Base-by-base conservation (phyloP, 2,888 invertebrate genomes). In the Petrophora chlorosata region DNA sequence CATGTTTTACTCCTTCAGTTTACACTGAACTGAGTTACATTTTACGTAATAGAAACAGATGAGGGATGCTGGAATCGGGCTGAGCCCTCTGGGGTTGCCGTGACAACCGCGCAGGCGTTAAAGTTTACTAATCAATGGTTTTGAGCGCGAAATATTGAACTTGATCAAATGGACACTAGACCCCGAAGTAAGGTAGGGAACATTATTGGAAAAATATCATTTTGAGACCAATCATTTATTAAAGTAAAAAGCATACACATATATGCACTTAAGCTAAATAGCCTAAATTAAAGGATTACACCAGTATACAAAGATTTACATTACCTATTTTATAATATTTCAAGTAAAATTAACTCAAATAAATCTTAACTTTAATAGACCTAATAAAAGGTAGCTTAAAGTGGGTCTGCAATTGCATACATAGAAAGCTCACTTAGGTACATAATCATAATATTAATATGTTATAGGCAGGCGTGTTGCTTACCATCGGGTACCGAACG, bases 71-170 rank as follows among this genome's bases (percentile, higher is more conserved):
- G 51, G 52, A 46, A 44, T 51, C 62, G 76, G 76, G 78, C 32
- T 34, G 32, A 30, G 26, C 64, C 60, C 61, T 82, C 85, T 72
- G 67, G 15, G 28, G 78, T 77, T 72, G 60, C 62, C 66, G 66
- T 69, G 70, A 70, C 45, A 58, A 82, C 73, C 58, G 79, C 89
- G 87, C 89, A 87, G 62, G 76, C 88, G 89, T 52, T 12, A 56
- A 51, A 14, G 39, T 57, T 48, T 48, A 28, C 5, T 10, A 55
- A 56, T 56, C 56, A 53, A 58, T 60, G 30, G 52, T 32, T 40
- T 17, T n/a, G n/a, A n/a, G 22, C 22, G 22, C 22, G 7, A 22
- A 22, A 5, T 22, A 22, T 22, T 22, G 22, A 22, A 22, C 8
- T 3, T 2, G 2, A 19, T 19, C 2, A 35, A 23, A 23, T 13